Percentiles rank a stretch among this genome's conserved stretches.
Conservation (phyloP, 2,797 vertebrate species). For the Chelonia mydas region DNA sequence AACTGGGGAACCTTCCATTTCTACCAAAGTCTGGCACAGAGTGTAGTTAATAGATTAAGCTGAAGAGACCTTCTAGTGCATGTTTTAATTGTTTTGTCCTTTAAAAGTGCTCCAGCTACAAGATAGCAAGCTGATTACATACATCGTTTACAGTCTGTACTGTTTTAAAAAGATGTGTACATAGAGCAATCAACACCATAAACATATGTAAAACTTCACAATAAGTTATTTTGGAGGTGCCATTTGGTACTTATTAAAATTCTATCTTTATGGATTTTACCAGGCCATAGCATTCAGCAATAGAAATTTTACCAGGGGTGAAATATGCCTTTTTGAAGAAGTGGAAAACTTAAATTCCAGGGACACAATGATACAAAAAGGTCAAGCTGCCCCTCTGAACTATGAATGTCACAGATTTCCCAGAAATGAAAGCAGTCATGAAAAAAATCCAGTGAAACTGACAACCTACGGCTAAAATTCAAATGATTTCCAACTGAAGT, state of each 20-base stretch:
- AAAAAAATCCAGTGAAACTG: conserved; percentile 52
- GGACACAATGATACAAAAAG: conserved; percentile 29
- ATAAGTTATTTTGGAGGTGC: conserved; percentile 37
- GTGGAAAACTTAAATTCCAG: conserved; percentile 65
- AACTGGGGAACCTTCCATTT: conserved; percentile 33
- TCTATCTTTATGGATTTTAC: conserved; percentile 55
- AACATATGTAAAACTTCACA: conserved; percentile 67
- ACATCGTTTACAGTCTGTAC: conserved; percentile 55
- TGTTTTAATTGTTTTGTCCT: conserved; percentile 56
- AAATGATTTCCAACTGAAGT: conserved; percentile 22
- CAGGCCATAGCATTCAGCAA: conserved; percentile 51
- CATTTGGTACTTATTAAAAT: conserved; percentile 61
- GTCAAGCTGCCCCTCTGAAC: conserved; percentile 27
- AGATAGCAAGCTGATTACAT: conserved; percentile 66
- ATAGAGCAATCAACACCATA: conserved; percentile 53
- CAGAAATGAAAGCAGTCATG: conserved; percentile 27
- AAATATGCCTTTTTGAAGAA: conserved; percentile 65
- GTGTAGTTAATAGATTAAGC: conserved; percentile 26
- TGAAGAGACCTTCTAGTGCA: conserved; percentile 64
- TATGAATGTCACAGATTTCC: conserved; percentile 39
- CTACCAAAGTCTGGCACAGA: conserved; percentile 52
- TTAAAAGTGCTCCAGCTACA: conserved; percentile 35
- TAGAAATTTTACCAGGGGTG: conserved; percentile 66
- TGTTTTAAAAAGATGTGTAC: conserved; percentile 55
- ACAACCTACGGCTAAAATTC: conserved; percentile 36